Evolutionary conservation across 2,113 vertebrate species (phyloP).

Genomic region (Lamprotornis superbus): DNA sequence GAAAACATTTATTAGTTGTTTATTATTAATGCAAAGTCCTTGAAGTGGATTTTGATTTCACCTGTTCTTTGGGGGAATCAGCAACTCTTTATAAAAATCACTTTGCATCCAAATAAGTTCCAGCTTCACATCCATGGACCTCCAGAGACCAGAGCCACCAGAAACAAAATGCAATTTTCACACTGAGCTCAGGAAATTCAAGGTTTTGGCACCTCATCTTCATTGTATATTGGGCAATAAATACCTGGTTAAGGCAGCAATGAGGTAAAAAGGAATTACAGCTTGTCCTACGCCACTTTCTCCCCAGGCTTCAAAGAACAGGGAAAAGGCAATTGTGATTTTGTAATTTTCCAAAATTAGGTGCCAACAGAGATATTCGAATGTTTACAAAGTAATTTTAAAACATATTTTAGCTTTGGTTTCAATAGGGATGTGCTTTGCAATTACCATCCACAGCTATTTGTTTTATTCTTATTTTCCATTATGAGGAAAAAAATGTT

Average conservation of each 20-base stretch:
- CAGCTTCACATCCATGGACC: not conserved
- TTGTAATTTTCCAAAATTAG: not conserved
- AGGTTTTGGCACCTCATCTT: not conserved
- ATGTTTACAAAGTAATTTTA: not conserved
- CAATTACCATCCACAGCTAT: not conserved
- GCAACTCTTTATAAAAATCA: not conserved
- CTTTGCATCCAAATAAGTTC: not conserved
- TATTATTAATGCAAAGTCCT: not conserved
- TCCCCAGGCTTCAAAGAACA: not conserved
- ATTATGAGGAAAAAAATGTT: fast-evolving
- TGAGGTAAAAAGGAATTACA: not conserved
- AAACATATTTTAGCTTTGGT: not conserved
- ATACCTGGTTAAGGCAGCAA: not conserved
- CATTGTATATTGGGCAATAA: not conserved
- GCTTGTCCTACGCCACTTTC: not conserved
- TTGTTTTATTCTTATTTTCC: not conserved
- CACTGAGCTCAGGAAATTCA: not conserved
- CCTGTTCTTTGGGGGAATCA: not conserved
- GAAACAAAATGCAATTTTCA: not conserved
- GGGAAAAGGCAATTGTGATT: not conserved
- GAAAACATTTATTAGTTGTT: not conserved
- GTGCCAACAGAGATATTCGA: not conserved
- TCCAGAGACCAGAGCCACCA: not conserved
- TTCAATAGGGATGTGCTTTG: not conserved
- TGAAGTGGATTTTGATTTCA: not conserved